Evolutionary conservation across 2,888 invertebrate genomes (phyloP), one percentile per base, ranked within the genome.

Genomic region (Stenodema calcarata): DNA sequence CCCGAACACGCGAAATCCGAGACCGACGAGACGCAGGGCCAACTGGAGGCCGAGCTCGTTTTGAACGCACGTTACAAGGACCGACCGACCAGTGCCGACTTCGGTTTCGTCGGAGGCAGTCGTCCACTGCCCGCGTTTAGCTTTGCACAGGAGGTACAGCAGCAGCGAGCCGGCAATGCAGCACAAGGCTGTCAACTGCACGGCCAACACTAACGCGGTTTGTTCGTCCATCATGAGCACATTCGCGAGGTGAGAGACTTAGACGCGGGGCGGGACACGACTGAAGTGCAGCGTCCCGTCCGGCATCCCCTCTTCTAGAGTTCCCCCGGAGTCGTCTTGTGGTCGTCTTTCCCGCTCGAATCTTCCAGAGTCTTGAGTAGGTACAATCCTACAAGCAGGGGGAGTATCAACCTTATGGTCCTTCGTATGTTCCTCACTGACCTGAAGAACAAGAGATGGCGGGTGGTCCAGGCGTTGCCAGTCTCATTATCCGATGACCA

Each of bases 141-240:
- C 95, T 91, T 96, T 96, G 91, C 95, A 93, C 89, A 96, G 92
- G 89, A 96, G 92, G 90, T 96, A 96, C 89, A 96, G 92, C 89
- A 96, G 92, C 89, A 96, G 92, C 42, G 96, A 96, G n/a, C 95
- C 95, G 70, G 95, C 96, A 89, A 96, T 96, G 88, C 95, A 95
- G 92, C 95, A 95, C 79, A 96, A 92, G 35, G 96, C 96, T 88
- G 96, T 93, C 90, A 96, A 92, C 91, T 96, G 96, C 90, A 96
- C 93, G 90, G 95, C 95, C 91, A 96, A 92, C 47, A 96, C 94
- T 90, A 96, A 92, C 92, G 95, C 95, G 90, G 96, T 96, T 90
- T 95, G 95, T 90, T 95, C 94, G 91, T 96, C 96, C 96, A 96
- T 96, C 86, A 78, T 73, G 41, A 35, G 35, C 35, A 41, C 73